Percentiles rank a stretch among this genome's conserved stretches.
phyloP scores from a whole-genome alignment of 2,888 invertebrate species.

The Thymelicus sylvestris region DNA sequence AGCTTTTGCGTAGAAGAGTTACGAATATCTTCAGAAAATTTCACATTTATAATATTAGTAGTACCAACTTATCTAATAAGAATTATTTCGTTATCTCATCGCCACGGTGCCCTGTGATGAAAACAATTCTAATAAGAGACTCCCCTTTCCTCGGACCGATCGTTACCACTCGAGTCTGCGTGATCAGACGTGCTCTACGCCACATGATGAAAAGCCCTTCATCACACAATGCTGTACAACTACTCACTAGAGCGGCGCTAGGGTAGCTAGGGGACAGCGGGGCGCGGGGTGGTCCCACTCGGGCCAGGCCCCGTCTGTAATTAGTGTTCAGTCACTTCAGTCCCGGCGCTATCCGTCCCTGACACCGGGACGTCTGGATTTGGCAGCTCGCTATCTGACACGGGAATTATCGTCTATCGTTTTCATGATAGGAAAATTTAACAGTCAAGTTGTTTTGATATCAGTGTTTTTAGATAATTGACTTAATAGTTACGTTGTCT shows the following conservation, averaged over 20 bases:
- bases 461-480: too few relatives aligned
- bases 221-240: neutral
- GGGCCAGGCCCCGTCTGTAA: slow-evolving; percentile 17
- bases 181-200: neutral
- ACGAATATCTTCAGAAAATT: too few relatives aligned
- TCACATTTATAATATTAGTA: too few relatives aligned
- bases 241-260: neutral
- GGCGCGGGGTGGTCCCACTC: slow-evolving; percentile 17
- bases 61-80: too few relatives aligned
- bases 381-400: slow-evolving; percentile 16
- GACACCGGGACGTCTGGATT: slow-evolving; percentile 23
- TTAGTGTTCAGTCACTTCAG: slow-evolving; percentile 21
- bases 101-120: too few relatives aligned
- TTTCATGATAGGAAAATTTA: neutral
- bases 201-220: neutral
- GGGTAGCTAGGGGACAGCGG: neutral
- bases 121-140: too few relatives aligned
- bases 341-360: slow-evolving; percentile 20
- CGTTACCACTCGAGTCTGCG: neutral
- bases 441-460: too few relatives aligned
- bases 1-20: too few relatives aligned
- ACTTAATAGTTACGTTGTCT: too few relatives aligned
- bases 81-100: too few relatives aligned
- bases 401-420: neutral
- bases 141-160: neutral